Evolutionary conservation across 2,888 invertebrate species (phyloP).

Genomic region (Drosophila kuntzei): DNA sequence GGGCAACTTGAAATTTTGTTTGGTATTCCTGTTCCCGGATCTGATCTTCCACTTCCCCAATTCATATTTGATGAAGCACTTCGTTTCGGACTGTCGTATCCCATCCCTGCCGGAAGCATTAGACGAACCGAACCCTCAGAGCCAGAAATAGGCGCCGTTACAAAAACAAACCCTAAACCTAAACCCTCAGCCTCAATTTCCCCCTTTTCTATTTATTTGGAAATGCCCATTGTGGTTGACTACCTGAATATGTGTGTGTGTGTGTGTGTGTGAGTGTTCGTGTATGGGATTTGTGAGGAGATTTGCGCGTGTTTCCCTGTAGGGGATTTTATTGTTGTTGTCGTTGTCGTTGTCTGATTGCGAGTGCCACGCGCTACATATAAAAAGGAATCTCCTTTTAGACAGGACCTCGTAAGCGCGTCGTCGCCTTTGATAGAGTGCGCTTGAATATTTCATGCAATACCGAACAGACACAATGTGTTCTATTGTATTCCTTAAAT

Average conservation of each 20-base stretch:
- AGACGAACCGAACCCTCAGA: slow-evolving; percentile 48
- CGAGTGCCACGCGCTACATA: slow-evolving; percentile 55
- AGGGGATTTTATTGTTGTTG: slow-evolving; percentile 34
- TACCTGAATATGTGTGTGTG: slow-evolving; percentile 40
- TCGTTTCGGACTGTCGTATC: slow-evolving; percentile 37
- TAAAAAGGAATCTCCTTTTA: slow-evolving; percentile 34
- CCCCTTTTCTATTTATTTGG: slow-evolving; percentile 42
- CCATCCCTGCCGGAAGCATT: slow-evolving; percentile 45
- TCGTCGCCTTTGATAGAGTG: slow-evolving; percentile 76
- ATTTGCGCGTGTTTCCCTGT: slow-evolving; percentile 49
- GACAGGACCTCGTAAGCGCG: slow-evolving; percentile 50
- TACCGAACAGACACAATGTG: slow-evolving; percentile 43
- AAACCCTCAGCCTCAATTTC: slow-evolving; percentile 19
- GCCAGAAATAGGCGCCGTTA: slow-evolving; percentile 42
- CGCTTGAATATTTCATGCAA: slow-evolving; percentile 62
- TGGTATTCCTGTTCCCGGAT: slow-evolving; percentile 9
- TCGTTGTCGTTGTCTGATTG: slow-evolving; percentile 41
- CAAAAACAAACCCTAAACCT: slow-evolving; percentile 26
- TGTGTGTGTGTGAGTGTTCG: slow-evolving; percentile 10
- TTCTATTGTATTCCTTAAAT: slow-evolving; percentile 56
- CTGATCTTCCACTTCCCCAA: slow-evolving; percentile 29
- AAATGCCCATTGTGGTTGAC: slow-evolving; percentile 48
- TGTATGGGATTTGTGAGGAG: slow-evolving; percentile 49
- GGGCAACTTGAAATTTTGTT: slow-evolving; percentile 15
- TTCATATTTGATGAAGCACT: slow-evolving; percentile 77